These are phyloP conservation scores for Geotrypetes seraphini DNA, from an alignment of 2,797 vertebrate species.

Conservation along the genomic window DNA sequence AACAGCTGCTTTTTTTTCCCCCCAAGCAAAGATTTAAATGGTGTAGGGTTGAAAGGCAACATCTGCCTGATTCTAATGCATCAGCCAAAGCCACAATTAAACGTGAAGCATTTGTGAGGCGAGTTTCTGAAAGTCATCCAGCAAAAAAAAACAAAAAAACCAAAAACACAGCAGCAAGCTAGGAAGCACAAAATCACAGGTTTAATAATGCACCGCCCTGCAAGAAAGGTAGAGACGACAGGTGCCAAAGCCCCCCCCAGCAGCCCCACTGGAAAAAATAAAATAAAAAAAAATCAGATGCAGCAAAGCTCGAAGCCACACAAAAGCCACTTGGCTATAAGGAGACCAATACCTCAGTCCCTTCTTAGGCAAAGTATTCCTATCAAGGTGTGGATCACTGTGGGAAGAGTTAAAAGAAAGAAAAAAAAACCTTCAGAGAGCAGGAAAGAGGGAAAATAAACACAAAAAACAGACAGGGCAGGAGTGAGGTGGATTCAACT, in stretches of 20 bases:
- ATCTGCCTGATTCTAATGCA: too few relatives aligned
- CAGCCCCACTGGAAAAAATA: conserved; percentile 12
- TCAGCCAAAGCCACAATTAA: too few relatives aligned
- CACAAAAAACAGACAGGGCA: conserved; percentile 12
- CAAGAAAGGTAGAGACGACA: not conserved
- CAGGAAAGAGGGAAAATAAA: conserved; percentile 19
- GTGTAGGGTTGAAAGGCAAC: too few relatives aligned
- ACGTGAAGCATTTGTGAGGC: conserved; percentile 8
- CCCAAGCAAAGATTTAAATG: too few relatives aligned
- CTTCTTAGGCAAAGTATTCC: conserved; percentile 97
- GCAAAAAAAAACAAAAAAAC: conserved; percentile 38
- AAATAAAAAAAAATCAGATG: conserved; percentile 34
- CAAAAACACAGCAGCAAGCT: conserved; percentile 20
- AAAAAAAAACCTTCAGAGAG: conserved; percentile 52
- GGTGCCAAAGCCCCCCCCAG: conserved; percentile 37
- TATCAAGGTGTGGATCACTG: conserved; percentile 89
- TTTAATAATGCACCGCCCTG: not conserved
- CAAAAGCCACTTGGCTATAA: conserved; percentile 31
- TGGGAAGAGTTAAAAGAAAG: conserved; percentile 70
- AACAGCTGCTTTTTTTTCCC: too few relatives aligned
- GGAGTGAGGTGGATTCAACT: conserved; percentile 16
- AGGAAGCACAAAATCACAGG: conserved; percentile 10
- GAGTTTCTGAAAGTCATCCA: conserved; percentile 23
- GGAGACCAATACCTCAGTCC: conserved; percentile 86
- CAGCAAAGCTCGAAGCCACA: conserved; percentile 49